A percentile compares a stretch with the other conserved stretches of the same genome.
These are phyloP conservation scores for Prunella fulvescens DNA, from an alignment of 2,113 vertebrate genomes.

Conservation along the genomic window DNA sequence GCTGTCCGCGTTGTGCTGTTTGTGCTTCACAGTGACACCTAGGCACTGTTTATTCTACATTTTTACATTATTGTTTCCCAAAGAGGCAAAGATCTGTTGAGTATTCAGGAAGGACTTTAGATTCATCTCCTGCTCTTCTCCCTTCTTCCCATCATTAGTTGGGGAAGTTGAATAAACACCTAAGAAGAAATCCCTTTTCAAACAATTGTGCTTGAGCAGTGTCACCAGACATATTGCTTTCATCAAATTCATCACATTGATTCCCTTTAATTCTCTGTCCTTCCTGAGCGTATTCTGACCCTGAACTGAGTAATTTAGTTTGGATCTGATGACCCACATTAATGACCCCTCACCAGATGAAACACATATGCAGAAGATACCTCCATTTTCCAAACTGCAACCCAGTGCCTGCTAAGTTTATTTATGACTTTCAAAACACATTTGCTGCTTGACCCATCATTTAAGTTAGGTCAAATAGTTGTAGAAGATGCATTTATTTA, in stretches of 20 bases:
- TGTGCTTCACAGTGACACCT: too few relatives aligned
- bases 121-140: not conserved
- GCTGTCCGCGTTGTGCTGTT: too few relatives aligned
- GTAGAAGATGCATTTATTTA: not conserved
- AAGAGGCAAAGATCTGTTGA: not conserved
- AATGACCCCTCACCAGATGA: not conserved
- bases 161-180: not conserved
- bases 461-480: not conserved
- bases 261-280: not conserved
- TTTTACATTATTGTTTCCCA: not conserved
- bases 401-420: not conserved
- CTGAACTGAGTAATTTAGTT: not conserved
- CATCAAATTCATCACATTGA: not conserved
- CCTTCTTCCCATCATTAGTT: not conserved
- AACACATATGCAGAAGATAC: not conserved
- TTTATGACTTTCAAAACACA: not conserved
- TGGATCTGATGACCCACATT: not conserved
- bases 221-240: not conserved
- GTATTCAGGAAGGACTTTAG: not conserved
- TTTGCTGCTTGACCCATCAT: not conserved
- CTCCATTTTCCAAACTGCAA: not conserved
- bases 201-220: not conserved
- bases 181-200: not conserved
- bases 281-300: not conserved
- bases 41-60: not conserved